A percentile compares a stretch with the other conserved stretches of the same genome.
These are phyloP conservation scores for Melanostigma gelatinosum DNA, from an alignment of 2,113 vertebrate genomes.

Conservation along the genomic window DNA sequence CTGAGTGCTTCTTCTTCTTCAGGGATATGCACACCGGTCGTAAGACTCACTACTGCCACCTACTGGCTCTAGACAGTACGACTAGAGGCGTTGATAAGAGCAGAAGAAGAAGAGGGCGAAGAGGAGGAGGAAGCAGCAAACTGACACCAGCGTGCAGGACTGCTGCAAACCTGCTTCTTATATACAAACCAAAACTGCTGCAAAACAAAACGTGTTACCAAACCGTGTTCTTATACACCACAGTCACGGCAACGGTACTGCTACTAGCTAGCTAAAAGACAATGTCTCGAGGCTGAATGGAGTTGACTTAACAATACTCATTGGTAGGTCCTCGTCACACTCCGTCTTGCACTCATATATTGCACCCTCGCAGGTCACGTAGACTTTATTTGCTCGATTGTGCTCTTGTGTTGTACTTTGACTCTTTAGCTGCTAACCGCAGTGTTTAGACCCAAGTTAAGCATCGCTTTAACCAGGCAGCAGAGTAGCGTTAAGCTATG, in stretches of 20 bases:
- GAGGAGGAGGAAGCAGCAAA: background rate
- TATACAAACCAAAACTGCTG: background rate
- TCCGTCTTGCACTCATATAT: no score
- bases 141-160: background rate
- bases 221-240: background rate
- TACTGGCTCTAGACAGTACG: background rate
- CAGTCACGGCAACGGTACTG: background rate
- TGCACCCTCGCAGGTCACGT: background rate
- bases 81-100: background rate
- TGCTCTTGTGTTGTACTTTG: background rate
- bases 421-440: background rate
- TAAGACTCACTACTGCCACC: slow-evolving; percentile 17
- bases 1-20: background rate
- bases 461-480: background rate
- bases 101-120: background rate
- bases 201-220: background rate
- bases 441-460: background rate
- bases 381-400: background rate
- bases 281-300: background rate
- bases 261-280: background rate
- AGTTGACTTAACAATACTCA: background rate
- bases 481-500: background rate
- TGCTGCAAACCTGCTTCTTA: background rate
- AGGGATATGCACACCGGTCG: rapidly evolving
- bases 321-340: background rate